These are phyloP conservation scores for Xanthorhoe spadicearia DNA, from an alignment of 2,888 invertebrate species.

Conservation along the genomic window DNA sequence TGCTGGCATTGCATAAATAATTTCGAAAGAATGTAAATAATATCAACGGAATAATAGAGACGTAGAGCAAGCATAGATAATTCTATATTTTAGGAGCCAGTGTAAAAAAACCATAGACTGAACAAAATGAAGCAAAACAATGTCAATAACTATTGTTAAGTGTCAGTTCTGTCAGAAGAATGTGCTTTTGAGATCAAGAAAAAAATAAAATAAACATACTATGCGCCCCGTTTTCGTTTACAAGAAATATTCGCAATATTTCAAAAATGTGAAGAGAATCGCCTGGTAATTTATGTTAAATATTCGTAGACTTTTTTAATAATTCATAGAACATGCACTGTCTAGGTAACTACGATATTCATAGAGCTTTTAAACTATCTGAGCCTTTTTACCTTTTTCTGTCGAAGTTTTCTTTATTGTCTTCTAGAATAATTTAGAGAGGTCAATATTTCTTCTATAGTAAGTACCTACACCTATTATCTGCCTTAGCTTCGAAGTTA, in stretches of 20 bases:
- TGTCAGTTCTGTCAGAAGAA: conserved; percentile 33
- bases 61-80: too few relatives aligned
- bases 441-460: neutral
- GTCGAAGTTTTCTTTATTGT: neutral
- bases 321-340: neutral
- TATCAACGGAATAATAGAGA: too few relatives aligned
- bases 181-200: conserved; percentile 50
- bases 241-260: conserved; percentile 74
- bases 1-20: too few relatives aligned
- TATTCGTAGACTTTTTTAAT: neutral
- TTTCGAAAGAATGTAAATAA: too few relatives aligned
- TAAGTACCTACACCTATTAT: too few relatives aligned
- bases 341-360: neutral
- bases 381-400: neutral
- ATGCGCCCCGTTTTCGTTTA: conserved; percentile 72
- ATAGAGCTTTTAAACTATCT: neutral
- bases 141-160: conserved; percentile 1
- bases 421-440: neutral
- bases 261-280: conserved; percentile 77
- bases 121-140: neutral
- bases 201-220: conserved; percentile 59
- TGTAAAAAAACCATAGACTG: neutral
- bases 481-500: neutral
- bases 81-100: neutral
- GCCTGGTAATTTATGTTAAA: conserved; percentile 58